Conservation (phyloP, 2,797 vertebrate genomes). For the Gymnodraco acuticeps region DNA sequence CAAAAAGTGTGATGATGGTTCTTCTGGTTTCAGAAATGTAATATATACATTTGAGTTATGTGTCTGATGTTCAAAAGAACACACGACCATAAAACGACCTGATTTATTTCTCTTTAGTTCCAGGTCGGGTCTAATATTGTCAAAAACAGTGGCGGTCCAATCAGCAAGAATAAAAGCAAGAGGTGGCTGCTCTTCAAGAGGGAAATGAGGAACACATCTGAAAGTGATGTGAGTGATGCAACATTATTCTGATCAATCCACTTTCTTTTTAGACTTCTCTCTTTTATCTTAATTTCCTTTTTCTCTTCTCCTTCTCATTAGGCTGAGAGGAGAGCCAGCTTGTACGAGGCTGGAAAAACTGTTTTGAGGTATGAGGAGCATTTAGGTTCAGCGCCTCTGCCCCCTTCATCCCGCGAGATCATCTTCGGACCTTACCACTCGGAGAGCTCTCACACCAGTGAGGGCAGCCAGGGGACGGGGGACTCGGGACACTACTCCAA, state of each 20-base stretch:
- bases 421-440: slow-evolving; percentile 78
- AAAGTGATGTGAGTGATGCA: slow-evolving; percentile 83
- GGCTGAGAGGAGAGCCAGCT: slow-evolving; percentile 83
- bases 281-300: background rate
- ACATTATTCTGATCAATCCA: background rate
- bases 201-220: slow-evolving; percentile 73
- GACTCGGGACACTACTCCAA: slow-evolving; percentile 95
- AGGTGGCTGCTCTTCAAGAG: slow-evolving; percentile 83
- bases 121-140: slow-evolving; percentile 89
- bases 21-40: background rate
- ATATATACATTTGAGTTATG: background rate
- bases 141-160: slow-evolving; percentile 85
- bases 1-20: background rate
- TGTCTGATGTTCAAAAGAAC: background rate
- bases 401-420: slow-evolving; percentile 75
- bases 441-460: slow-evolving; percentile 90
- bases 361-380: slow-evolving; percentile 81
- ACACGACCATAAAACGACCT: background rate
- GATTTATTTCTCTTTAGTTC: slow-evolving; percentile 37
- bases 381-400: slow-evolving; percentile 71
- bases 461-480: slow-evolving; percentile 92
- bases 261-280: background rate
- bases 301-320: slow-evolving; percentile 51
- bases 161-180: slow-evolving; percentile 79
- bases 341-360: slow-evolving; percentile 86